A percentile compares a stretch with the other conserved stretches of the same genome.
Conservation (phyloP, 2,113 vertebrate genomes). For the Zosterops japonicus region DNA sequence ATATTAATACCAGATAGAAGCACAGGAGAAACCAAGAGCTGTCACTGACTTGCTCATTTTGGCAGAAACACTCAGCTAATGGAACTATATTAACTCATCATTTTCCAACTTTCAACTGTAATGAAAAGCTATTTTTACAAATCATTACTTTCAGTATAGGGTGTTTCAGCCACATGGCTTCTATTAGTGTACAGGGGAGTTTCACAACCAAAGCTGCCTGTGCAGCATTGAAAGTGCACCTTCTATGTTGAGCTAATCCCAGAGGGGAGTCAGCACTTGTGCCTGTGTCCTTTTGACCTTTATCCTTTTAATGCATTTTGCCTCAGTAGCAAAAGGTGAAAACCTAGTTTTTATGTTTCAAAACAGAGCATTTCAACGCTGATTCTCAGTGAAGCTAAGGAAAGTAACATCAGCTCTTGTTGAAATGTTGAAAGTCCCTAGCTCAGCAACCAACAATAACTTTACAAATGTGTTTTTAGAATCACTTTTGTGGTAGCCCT, state of each 20-base stretch:
- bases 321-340: conserved; percentile 54
- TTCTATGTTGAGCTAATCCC: conserved; percentile 67
- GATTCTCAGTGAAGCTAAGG: conserved; percentile 24
- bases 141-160: background rate
- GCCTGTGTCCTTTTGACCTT: conserved; percentile 47
- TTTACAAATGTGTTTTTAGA: conserved; percentile 17
- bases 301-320: conserved; percentile 57
- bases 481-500: background rate
- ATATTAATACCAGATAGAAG: background rate
- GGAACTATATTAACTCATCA: conserved; percentile 43
- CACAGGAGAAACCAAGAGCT: background rate
- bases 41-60: conserved; percentile 1
- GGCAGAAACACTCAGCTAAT: conserved; percentile 52
- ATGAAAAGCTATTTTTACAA: conserved; percentile 58
- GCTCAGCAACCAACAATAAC: conserved; percentile 15
- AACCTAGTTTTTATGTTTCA: conserved; percentile 43
- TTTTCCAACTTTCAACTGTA: conserved; percentile 38
- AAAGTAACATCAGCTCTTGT: background rate
- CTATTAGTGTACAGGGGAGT: conserved; percentile 35
- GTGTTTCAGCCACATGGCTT: conserved; percentile 48
- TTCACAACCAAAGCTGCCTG: conserved; percentile 49
- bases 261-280: conserved; percentile 34
- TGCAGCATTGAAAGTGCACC: conserved; percentile 29
- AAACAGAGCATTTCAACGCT: conserved; percentile 6
- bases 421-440: background rate